These are phyloP conservation scores for Larimichthys polyactis DNA, from an alignment of 2,113 vertebrate species.

Conservation along the genomic window DNA sequence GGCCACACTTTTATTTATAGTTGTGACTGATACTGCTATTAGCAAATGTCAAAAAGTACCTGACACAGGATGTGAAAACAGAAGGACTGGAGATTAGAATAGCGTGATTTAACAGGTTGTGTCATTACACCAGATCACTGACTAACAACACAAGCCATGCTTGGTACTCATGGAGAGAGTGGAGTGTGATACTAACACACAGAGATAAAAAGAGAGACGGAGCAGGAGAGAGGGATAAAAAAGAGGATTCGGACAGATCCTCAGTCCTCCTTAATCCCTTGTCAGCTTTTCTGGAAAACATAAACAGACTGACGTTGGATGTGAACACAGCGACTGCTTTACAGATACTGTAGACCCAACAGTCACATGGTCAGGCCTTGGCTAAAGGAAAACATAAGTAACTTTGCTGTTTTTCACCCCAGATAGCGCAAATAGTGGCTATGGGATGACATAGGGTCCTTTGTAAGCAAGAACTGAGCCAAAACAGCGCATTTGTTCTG, in stretches of 20 bases:
- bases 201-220: conserved; percentile 16
- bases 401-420: conserved; percentile 5
- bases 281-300: conserved; percentile 54
- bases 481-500: conserved; percentile 35
- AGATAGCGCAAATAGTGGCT: background rate
- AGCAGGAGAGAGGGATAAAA: conserved; percentile 36
- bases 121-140: conserved; percentile 28
- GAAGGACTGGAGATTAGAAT: conserved; percentile 31
- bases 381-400: background rate
- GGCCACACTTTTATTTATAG: background rate
- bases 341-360: background rate
- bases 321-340: conserved; percentile 10
- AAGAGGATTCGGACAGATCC: conserved; percentile 64
- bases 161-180: conserved; percentile 34
- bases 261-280: conserved; percentile 64
- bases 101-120: conserved; percentile 47
- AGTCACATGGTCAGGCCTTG: background rate
- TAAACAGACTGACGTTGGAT: conserved; percentile 65
- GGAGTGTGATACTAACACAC: conserved; percentile 8
- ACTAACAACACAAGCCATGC: conserved; percentile 41
- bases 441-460: background rate
- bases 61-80: conserved; percentile 4
- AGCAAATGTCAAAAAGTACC: conserved; percentile 17
- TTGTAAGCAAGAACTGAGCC: background rate
- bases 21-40: background rate